phyloP scores from a whole-genome alignment of 2,113 vertebrate genomes.

The Neogale vison region DNA sequence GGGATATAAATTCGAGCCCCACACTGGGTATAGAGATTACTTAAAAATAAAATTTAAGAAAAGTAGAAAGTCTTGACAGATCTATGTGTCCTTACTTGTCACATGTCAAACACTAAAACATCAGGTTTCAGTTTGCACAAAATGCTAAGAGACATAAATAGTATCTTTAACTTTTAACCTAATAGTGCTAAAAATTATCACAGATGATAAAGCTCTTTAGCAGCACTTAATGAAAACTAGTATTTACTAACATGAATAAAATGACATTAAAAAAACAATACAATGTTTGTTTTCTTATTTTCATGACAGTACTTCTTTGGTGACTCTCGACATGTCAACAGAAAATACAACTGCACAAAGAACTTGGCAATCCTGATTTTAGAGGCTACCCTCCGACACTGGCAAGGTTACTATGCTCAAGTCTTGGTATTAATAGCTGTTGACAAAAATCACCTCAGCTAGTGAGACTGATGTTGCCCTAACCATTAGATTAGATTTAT shows the following conservation, averaged over 20 bases:
- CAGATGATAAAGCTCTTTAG: neutral
- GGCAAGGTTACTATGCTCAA: neutral
- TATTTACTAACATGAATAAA: constrained; percentile 32
- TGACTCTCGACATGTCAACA: neutral
- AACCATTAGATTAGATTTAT: neutral
- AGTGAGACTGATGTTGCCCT: neutral
- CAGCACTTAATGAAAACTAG: constrained; percentile 17
- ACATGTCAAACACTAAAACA: constrained; percentile 4
- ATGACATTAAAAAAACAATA: neutral
- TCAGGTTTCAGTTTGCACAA: constrained; percentile 26
- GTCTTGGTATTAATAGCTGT: neutral
- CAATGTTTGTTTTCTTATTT: constrained; percentile 37
- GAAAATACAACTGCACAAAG: neutral
- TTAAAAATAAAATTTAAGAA: neutral
- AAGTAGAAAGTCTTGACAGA: constrained; percentile 7
- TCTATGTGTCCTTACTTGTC: neutral
- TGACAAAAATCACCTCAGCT: constrained; percentile 11
- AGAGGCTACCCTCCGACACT: neutral
- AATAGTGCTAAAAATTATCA: constrained; percentile 15
- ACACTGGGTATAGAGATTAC: neutral
- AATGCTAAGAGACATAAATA: neutral
- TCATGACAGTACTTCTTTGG: neutral
- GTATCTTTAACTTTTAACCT: constrained; percentile 43
- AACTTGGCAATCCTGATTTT: neutral
- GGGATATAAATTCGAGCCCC: neutral